Percentiles rank a stretch among this genome's conserved stretches.
Evolutionary conservation across 2,888 invertebrate genomes (phyloP).

Genomic region (Thysanoteuthis rhombus): DNA sequence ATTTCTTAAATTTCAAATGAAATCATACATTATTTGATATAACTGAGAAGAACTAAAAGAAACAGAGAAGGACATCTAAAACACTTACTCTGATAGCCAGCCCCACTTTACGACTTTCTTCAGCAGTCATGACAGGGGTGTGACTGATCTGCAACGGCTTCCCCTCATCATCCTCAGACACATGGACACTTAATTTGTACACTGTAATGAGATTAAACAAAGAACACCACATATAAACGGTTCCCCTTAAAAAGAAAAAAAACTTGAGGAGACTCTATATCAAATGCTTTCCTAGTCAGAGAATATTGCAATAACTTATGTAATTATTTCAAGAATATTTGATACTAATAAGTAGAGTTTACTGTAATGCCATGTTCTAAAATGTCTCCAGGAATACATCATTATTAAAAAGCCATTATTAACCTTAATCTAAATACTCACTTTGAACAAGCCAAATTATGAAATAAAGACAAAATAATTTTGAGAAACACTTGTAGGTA

Average conservation of each 20-base stretch:
- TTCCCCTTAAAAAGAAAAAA: neutral
- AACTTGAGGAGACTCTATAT: too few relatives aligned
- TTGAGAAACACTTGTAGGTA: too few relatives aligned
- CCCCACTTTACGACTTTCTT: conserved; percentile 69
- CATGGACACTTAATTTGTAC: conserved; percentile 87
- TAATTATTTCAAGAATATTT: too few relatives aligned
- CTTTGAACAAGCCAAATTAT: too few relatives aligned
- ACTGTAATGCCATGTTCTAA: neutral
- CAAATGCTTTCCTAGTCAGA: too few relatives aligned
- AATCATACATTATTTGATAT: too few relatives aligned
- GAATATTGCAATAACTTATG: too few relatives aligned
- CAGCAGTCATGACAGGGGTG: conserved; percentile 68
- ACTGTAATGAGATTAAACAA: conserved; percentile 41
- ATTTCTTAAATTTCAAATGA: too few relatives aligned
- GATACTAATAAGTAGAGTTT: too few relatives aligned
- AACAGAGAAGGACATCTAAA: too few relatives aligned
- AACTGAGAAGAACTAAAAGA: neutral
- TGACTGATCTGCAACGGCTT: conserved; percentile 75
- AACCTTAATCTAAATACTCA: neutral
- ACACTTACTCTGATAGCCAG: conserved; percentile 64
- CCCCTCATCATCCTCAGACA: conserved; percentile 83
- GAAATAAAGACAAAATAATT: too few relatives aligned
- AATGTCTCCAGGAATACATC: neutral
- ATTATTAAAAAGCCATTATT: neutral
- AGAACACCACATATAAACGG: neutral